These are phyloP conservation scores for Sebastes iracundus DNA, from an alignment of 2,797 vertebrate genomes.

Conservation along the genomic window DNA sequence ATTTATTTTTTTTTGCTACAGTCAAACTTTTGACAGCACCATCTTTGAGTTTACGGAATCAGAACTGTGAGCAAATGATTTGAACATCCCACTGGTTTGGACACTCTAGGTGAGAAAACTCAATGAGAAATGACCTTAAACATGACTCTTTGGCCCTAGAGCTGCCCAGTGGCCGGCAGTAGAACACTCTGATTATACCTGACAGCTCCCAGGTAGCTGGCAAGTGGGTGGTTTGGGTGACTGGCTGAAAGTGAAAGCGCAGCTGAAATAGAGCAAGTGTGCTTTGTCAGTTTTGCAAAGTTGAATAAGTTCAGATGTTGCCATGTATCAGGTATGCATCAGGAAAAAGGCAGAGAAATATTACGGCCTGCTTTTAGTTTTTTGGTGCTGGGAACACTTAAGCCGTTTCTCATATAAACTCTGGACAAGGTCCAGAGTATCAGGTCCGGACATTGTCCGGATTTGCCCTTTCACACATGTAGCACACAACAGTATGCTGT, in stretches of 20 bases:
- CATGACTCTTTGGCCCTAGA: background rate
- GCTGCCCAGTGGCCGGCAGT: constrained; percentile 1
- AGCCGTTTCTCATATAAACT: too few species aligned
- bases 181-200: background rate
- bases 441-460: too few species aligned
- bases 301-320: background rate
- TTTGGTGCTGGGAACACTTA: background rate
- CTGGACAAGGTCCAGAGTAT: too few species aligned
- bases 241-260: background rate
- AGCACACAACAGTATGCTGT: background rate
- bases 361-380: background rate
- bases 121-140: constrained; percentile 26
- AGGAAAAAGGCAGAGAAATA: background rate
- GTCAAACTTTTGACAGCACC: background rate
- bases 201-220: constrained; percentile 33
- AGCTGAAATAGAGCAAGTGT: background rate
- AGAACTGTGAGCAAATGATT: background rate
- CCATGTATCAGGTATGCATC: background rate
- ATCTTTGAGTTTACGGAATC: background rate
- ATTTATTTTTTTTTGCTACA: background rate
- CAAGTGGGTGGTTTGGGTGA: background rate
- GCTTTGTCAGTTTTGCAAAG: background rate
- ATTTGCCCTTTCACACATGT: too few species aligned
- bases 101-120: background rate
- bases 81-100: background rate